Percentiles rank a stretch among this genome's conserved stretches.
Evolutionary conservation across 92 coral and sea anemone species (phyloP).

Genomic region (Palythoa caribaeorum): DNA sequence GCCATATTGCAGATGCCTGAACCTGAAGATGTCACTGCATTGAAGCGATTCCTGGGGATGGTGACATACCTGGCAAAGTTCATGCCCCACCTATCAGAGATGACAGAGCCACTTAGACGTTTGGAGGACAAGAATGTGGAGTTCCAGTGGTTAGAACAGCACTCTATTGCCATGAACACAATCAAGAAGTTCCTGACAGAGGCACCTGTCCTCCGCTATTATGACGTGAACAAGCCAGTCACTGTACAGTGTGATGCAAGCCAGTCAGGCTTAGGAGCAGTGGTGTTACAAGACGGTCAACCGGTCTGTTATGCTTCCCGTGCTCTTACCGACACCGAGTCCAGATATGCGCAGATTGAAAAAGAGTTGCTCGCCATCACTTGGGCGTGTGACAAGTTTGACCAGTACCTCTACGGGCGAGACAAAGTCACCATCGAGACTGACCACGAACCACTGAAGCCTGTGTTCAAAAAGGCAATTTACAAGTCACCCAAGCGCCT

Average conservation of each 20-base stretch:
- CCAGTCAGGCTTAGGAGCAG: conserved; percentile 65
- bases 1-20: conserved; percentile 71
- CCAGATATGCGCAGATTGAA: conserved; percentile 42
- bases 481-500: conserved; percentile 70
- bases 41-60: conserved; percentile 77
- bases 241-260: conserved; percentile 69
- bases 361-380: conserved; percentile 59
- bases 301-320: conserved; percentile 67
- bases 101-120: conserved; percentile 72
- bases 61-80: conserved; percentile 73
- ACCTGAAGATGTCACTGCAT: conserved; percentile 60
- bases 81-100: conserved; percentile 71
- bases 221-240: conserved; percentile 60
- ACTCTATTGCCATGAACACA: conserved; percentile 65
- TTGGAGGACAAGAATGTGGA: conserved; percentile 70
- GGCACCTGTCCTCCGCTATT: conserved; percentile 63
- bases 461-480: conserved; percentile 64
- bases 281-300: conserved; percentile 69
- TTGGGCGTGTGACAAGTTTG: conserved; percentile 66
- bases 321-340: conserved; percentile 63
- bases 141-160: conserved; percentile 69
- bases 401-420: conserved; percentile 67
- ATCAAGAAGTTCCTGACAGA: conserved; percentile 64
- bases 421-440: conserved; percentile 49
- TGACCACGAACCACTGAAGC: conserved; percentile 64